Percentiles rank a stretch among this genome's conserved stretches.
phyloP scores from a whole-genome alignment of 2,113 vertebrate species.

The Recurvirostra avosetta region DNA sequence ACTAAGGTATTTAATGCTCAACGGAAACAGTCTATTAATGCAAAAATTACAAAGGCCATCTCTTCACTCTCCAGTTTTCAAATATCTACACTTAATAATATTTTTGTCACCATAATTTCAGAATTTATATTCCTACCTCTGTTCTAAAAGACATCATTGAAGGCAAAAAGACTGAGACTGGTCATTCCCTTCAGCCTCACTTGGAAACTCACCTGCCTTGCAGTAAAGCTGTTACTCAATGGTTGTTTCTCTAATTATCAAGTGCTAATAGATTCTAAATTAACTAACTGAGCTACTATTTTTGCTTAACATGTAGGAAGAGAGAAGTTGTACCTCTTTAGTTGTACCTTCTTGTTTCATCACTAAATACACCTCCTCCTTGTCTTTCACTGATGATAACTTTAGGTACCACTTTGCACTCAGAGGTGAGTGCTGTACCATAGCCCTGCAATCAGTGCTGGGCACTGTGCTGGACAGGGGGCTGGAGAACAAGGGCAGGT shows the following conservation, averaged over 20 bases:
- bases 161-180: background rate
- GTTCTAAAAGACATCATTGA: background rate
- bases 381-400: background rate
- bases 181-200: background rate
- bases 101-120: background rate
- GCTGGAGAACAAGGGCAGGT: background rate
- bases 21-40: background rate
- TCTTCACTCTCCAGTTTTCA: background rate
- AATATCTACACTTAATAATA: background rate
- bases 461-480: rapidly evolving
- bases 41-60: background rate
- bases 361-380: background rate
- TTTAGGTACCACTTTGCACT: background rate
- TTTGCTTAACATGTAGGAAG: background rate
- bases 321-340: background rate
- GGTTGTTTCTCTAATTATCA: background rate
- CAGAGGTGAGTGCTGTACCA: background rate
- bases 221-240: background rate
- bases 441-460: no score
- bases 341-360: background rate
- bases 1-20: background rate
- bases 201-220: background rate
- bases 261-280: background rate
- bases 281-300: background rate
- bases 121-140: background rate